Evolutionary conservation across 2,797 vertebrate genomes (phyloP), one percentile per base, ranked within the genome.

Genomic region (Pangasius mekongensis): DNA sequence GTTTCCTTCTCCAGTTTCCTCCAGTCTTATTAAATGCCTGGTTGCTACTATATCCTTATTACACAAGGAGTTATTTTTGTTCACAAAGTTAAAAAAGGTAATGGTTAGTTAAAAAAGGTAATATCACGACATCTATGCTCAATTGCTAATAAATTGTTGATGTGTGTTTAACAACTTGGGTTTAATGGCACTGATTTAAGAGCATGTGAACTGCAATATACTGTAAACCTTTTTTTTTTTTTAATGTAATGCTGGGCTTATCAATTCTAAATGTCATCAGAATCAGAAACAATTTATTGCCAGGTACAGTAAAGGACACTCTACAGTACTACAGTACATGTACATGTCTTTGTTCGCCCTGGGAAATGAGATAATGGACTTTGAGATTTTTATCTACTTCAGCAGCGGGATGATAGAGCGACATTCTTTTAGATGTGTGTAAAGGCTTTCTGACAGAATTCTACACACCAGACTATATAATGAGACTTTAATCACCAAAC

Each of bases 31-130:
- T 56, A 78, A 30, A 11, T 74, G 11, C 27, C 18, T 39, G 22
- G 6, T 47, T 43, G 3, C 10, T 39, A 86, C 66, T 64, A 91
- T 87, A 83, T 78, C 64, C 13, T 85, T 60, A 85, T 90, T 30
- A 87, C 87, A 86, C 85, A 82, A 90, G 69, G 86, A 84, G 62
- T 91, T 91, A 87, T 86, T 90, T 91, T 90, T 89, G 87, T 87
- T 89, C 80, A 86, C 88, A 88, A 87, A 89, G 86, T 84, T 88
- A 87, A 92, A 88, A 87, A 88, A 84, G 74, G 62, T 66, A 88
- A 89, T 92, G 91, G 87, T 84, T 89, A 87, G 87, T 0, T 47
- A 47, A 47, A 47, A 43, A 43, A 43, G 8, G 47, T 47, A 9
- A 47, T 47, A 47, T 47, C 47, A 9, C 83, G 74, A 88, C 76